Percentiles rank a stretch among this genome's conserved stretches.
Evolutionary conservation across 2,888 invertebrate genomes (phyloP).

Genomic region (Papilio protenor): DNA sequence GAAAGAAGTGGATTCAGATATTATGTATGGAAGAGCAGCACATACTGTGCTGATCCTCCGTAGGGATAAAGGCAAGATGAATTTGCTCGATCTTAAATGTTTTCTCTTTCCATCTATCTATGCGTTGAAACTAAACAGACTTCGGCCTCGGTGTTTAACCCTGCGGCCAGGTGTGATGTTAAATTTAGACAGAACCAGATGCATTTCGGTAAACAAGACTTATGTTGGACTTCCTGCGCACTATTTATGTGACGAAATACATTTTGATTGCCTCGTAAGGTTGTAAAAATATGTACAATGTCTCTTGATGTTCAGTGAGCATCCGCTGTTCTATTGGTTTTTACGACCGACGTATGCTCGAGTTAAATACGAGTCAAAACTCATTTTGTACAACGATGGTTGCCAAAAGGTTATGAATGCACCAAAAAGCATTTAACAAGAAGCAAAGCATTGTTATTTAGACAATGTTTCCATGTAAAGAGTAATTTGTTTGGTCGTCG

Average conservation of each 20-base stretch:
- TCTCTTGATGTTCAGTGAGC: slow-evolving; percentile 9
- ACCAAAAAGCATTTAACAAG: background rate
- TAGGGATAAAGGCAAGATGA: too few relatives aligned
- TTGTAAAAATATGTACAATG: slow-evolving; percentile 11
- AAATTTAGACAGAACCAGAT: slow-evolving; percentile 49
- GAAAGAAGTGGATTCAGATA: too few relatives aligned
- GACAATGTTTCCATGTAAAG: slow-evolving; percentile 19
- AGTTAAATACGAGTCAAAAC: background rate
- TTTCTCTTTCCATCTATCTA: background rate
- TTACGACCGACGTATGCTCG: background rate
- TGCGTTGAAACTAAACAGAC: background rate
- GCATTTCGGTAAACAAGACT: slow-evolving; percentile 50
- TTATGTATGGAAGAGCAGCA: too few relatives aligned
- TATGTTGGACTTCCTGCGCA: slow-evolving; percentile 55
- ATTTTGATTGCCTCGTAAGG: slow-evolving; percentile 29
- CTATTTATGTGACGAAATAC: slow-evolving; percentile 37
- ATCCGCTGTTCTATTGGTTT: background rate
- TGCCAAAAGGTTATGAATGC: background rate
- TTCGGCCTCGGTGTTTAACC: slow-evolving; percentile 42
- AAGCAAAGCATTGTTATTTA: background rate
- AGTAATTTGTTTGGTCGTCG: slow-evolving; percentile 25
- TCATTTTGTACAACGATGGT: background rate
- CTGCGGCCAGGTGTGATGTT: slow-evolving; percentile 48
- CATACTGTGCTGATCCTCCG: too few relatives aligned
- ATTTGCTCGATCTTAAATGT: background rate